Evolutionary conservation across 2,888 invertebrate species (phyloP).

Genomic region (Dynastes hyllus): DNA sequence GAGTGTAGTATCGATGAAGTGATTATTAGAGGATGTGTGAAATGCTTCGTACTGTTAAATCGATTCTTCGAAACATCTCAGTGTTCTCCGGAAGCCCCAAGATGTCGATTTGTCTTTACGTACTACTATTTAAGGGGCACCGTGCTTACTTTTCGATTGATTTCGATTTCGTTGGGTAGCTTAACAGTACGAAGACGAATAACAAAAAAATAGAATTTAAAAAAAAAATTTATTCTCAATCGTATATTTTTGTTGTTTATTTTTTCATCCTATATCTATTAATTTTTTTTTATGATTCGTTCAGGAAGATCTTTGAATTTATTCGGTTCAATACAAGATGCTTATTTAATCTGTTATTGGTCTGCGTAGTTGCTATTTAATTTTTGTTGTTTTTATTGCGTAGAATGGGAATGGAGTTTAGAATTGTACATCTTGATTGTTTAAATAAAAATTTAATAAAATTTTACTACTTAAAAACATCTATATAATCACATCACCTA

Average conservation of each 20-base stretch:
- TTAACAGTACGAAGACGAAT: slow-evolving; percentile 50
- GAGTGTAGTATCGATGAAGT: slow-evolving; percentile 70
- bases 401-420: slow-evolving; percentile 1
- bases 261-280: not conserved
- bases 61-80: slow-evolving; percentile 7
- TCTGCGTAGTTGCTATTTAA: slow-evolving; percentile 17
- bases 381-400: slow-evolving; percentile 1
- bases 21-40: slow-evolving; percentile 64
- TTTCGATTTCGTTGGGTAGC: slow-evolving; percentile 2
- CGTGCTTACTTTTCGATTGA: slow-evolving; percentile 35
- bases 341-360: slow-evolving; percentile 35
- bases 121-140: not conserved
- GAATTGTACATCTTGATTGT: not conserved
- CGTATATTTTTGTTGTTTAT: slow-evolving; percentile 32
- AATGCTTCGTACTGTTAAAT: slow-evolving; percentile 64
- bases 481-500: too few relatives aligned
- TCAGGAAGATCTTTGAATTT: slow-evolving; percentile 10
- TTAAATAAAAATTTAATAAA: not conserved
- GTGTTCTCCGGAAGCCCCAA: too few relatives aligned
- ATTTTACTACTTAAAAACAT: too few relatives aligned
- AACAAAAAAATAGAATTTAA: slow-evolving; percentile 30
- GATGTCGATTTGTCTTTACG: too few relatives aligned
- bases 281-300: slow-evolving; percentile 47
- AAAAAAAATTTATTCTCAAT: slow-evolving; percentile 46
- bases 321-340: slow-evolving; percentile 29